These are phyloP conservation scores for Esox lucius DNA, from an alignment of 2,797 vertebrate species.

Conservation along the genomic window DNA sequence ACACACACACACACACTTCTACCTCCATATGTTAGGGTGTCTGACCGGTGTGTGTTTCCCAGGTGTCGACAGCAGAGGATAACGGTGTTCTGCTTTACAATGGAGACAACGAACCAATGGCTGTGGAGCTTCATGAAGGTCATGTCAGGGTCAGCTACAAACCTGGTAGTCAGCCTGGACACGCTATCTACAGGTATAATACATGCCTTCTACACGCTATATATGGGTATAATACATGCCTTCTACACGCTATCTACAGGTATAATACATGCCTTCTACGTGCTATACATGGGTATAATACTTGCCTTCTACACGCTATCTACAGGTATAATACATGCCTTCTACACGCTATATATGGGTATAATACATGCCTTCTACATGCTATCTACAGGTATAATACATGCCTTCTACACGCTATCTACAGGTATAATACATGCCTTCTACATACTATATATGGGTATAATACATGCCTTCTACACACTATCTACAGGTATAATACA, in stretches of 20 bases:
- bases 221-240: not conserved
- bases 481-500: no score
- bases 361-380: no score
- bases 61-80: conserved; percentile 98
- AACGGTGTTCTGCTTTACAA: conserved; percentile 95
- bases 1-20: not conserved
- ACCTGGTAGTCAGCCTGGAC: conserved; percentile 88
- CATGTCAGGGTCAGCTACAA: conserved; percentile 95
- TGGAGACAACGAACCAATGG: conserved; percentile 90
- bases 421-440: no score
- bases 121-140: conserved; percentile 93
- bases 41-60: conserved; percentile 23
- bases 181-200: conserved; percentile 88
- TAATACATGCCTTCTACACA: no score
- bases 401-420: no score
- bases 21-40: no score
- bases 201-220: not conserved
- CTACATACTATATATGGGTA: no score
- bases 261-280: not conserved
- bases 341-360: no score
- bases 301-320: conserved; percentile 67
- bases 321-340: conserved; percentile 13
- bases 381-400: no score
- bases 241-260: conserved; percentile 2
- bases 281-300: not conserved